phyloP scores from a whole-genome alignment of 2,113 vertebrate species.

The Pollimyrus isidori region DNA sequence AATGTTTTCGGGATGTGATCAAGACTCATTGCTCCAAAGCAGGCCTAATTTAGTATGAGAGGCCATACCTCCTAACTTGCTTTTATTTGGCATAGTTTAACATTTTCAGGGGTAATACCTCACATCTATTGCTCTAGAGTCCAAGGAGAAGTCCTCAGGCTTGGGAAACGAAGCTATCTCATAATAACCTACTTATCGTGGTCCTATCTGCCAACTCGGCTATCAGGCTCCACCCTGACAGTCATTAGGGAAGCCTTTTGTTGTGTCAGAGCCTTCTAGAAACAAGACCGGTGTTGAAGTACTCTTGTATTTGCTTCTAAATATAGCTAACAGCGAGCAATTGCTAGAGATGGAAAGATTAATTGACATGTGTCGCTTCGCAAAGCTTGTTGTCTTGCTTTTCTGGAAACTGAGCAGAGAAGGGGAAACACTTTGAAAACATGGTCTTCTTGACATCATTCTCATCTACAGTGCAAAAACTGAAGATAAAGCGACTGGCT shows the following conservation, averaged over 20 bases:
- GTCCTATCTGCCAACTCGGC: background rate
- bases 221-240: background rate
- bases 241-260: slow-evolving; percentile 1
- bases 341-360: background rate
- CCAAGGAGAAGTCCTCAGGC: background rate
- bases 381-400: background rate
- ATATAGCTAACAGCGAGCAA: slow-evolving; percentile 6
- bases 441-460: background rate
- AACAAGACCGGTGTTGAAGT: background rate
- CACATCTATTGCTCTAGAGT: background rate
- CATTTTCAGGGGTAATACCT: background rate
- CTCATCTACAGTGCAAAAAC: background rate
- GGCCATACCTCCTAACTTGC: background rate
- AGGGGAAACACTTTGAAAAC: background rate
- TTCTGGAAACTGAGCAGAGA: background rate
- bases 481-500: background rate
- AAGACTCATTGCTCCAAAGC: background rate
- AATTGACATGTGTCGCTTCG: background rate
- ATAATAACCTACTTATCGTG: background rate
- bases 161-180: background rate
- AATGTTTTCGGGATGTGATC: background rate
- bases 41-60: background rate
- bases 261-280: background rate
- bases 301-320: slow-evolving; percentile 7
- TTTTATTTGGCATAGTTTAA: background rate